These are phyloP conservation scores for Argentina silus DNA, from an alignment of 2,797 vertebrate species.

Conservation along the genomic window DNA sequence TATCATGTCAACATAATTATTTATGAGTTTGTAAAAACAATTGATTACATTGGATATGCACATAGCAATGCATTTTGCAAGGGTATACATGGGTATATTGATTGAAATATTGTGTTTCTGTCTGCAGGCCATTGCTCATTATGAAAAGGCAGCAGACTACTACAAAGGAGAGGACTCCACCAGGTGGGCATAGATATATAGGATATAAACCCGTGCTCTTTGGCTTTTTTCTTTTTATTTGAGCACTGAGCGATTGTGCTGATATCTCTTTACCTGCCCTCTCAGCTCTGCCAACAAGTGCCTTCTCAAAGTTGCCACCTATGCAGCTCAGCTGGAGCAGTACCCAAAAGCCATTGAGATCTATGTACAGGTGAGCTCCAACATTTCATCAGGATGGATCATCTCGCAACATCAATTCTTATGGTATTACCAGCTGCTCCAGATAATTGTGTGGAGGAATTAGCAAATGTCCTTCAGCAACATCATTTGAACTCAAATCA, in stretches of 20 bases:
- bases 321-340: constrained; percentile 91
- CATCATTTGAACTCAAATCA: too few species aligned
- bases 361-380: background rate
- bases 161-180: constrained; percentile 95
- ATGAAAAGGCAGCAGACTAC: constrained; percentile 93
- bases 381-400: background rate
- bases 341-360: constrained; percentile 85
- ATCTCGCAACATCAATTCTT: too few species aligned
- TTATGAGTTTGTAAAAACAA: background rate
- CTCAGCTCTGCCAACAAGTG: constrained; percentile 89
- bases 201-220: background rate
- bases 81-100: background rate
- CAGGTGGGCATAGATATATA: constrained; percentile 73
- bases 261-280: constrained; percentile 6
- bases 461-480: too few species aligned
- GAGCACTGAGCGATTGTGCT: background rate
- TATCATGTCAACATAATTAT: background rate
- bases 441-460: too few species aligned
- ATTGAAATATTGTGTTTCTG: background rate
- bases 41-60: background rate
- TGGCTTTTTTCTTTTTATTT: background rate
- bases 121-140: constrained; percentile 89
- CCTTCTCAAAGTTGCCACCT: constrained; percentile 92
- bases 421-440: too few species aligned
- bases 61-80: background rate